Base-by-base conservation (phyloP, 2,797 vertebrate species). In the Serranus cabrilla region DNA sequence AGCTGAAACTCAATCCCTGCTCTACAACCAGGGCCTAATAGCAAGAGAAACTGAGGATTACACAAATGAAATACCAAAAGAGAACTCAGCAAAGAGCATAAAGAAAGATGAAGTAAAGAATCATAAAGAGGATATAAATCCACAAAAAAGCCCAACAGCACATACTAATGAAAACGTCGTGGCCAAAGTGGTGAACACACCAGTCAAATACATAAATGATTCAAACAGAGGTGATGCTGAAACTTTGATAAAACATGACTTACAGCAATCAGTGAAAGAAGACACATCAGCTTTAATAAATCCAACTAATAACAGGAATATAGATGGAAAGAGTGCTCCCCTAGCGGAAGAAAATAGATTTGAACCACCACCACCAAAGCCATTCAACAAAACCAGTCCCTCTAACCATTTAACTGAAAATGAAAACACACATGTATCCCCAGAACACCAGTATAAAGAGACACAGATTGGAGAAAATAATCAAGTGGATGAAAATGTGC, bases 1-100 rank as follows among this genome's bases (percentile, higher is more conserved):
- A 80, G 39, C 79, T 83, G 87, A 92, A 85, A 90, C 85, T 43
- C 78, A 90, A 89, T 21, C 58, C 45, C 54, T 46, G 69, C 59
- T 76, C 72, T 20, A 78, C 74, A 86, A 91, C 58, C 71, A 88
- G 10, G 63, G 83, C 43, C 68, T 46, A 62, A 73, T 42, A 60
- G 25, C 55, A 77, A 54, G 55, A 58, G 70, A 88, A 74, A 72
- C 21, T 4, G 78, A 86, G 61, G 74, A 81, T 46, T 14, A 57
- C 42, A 57, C 65, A 62, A 74, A 81, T 64, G 67, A 69, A 71
- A 79, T 9, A 1, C 14, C 31, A 51, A 71, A 61, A 25, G 74
- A 86, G 18, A 82, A 49, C 56, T 25, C 49, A 37, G 34, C 47
- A 59, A 81, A 65, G 27, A 75, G 11, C 7, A 17, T 5, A 18